Evolutionary conservation across 2,888 invertebrate genomes (phyloP).

Genomic region (Drosophila demipolita): DNA sequence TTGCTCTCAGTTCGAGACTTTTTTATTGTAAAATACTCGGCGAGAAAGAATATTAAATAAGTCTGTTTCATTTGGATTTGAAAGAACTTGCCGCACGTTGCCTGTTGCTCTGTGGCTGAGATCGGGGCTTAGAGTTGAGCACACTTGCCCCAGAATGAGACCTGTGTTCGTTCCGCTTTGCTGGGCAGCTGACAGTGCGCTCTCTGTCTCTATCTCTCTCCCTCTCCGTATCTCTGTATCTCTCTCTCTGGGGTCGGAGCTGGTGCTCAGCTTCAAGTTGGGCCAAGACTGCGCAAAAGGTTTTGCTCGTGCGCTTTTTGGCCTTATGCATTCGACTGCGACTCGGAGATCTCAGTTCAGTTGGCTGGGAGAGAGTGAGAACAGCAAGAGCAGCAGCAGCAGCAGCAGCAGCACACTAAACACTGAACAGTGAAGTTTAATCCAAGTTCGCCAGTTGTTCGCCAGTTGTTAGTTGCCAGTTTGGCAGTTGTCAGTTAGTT

Average conservation of each 20-base stretch:
- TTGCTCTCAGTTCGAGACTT: constrained; percentile 17
- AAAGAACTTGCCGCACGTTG: constrained; percentile 72
- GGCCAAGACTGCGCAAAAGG: constrained; percentile 71
- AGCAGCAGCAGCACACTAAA: constrained; percentile 16
- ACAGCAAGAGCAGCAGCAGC: constrained; percentile 16
- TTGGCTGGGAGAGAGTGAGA: constrained; percentile 11
- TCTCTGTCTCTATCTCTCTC: constrained; percentile 19
- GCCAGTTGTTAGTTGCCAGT: constrained; percentile 42
- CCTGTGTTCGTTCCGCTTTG: constrained; percentile 74
- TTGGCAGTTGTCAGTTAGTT: constrained; percentile 63
- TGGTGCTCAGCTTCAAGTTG: constrained; percentile 50
- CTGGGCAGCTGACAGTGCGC: constrained; percentile 68
- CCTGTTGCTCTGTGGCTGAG: constrained; percentile 39
- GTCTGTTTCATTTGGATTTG: constrained; percentile 76
- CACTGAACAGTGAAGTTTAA: constrained; percentile 38
- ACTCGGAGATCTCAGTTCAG: constrained; percentile 42
- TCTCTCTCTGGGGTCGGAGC: constrained; percentile 37
- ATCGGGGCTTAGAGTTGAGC: constrained; percentile 23
- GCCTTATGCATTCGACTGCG: constrained; percentile 70
- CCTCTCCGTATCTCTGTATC: constrained; percentile 18
- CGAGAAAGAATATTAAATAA: constrained; percentile 74
- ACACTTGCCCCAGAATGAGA: constrained; percentile 64
- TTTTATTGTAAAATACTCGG: constrained; percentile 29
- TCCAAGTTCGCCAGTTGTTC: constrained; percentile 49
- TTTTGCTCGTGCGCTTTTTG: constrained; percentile 71